Evolutionary conservation across 2,888 invertebrate species (phyloP), one percentile per base, ranked within the genome.

Genomic region (Drosophila merina): DNA sequence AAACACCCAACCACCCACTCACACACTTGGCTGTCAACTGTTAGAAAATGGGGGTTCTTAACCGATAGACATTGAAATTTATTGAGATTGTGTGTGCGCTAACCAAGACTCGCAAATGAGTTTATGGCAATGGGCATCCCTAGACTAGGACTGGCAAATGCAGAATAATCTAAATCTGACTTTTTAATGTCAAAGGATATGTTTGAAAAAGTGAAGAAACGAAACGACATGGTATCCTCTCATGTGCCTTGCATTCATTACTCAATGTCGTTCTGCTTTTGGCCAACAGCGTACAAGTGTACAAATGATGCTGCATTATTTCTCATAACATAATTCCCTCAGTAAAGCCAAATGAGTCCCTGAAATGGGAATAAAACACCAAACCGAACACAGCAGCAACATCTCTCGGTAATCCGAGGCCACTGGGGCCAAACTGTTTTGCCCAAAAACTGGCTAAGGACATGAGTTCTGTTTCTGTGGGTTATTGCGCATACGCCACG

Each of bases 31-130:
- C 69, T 69, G 72, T 72, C 42, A 45, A 40, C 14, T 60, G 63
- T 42, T 40, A 30, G 31, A 57, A 60, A 62, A 60, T 60, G 55
- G 42, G 56, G 60, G 51, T 59, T 62, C 75, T 79, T 79, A 73
- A 38, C 77, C 81, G 71, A 81, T 79, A 83, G 82, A 75, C 86
- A 83, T 85, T 82, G 75, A 85, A 83, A 87, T 83, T 79, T 83
- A 83, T 83, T 85, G 79, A 74, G 72, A 80, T 76, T 85, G 76
- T 86, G 75, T 81, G 60, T 82, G 52, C 71, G 52, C 71, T 64
- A 75, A 67, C 51, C 55, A 74, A 58, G 40, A 59, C 56, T 14
- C 47, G 67, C 70, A 82, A 74, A 85, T 76, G 72, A 74, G 72
- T 78, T 80, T 77, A 72, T 72, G 75, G 44, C 25, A 52, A 36